Evolutionary conservation across 2,888 invertebrate genomes (phyloP), one percentile per base, ranked within the genome.

Genomic region (Cylloceria caligata): DNA sequence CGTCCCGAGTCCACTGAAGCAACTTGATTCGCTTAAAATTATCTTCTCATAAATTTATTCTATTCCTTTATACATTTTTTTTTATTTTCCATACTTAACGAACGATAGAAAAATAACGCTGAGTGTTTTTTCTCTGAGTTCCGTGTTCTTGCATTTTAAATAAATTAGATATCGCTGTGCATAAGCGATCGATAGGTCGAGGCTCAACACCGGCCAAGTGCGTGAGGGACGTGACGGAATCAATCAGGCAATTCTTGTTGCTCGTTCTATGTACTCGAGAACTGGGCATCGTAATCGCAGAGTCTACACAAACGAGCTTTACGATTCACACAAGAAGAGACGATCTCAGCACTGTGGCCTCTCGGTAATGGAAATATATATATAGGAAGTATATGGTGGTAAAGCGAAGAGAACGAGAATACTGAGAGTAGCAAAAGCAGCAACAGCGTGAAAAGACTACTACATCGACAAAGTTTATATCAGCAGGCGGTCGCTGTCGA

Each of bases 401-500:
- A 39, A 65, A n/a, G n/a, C 13, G 45, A 34, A 27, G 16, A 52
- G n/a, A 21, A 21, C 34, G 52, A 49, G 36, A 74, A 65, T 47
- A 64, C 16, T 5, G 5, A 3, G 39, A 55, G 65, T 19, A 19
- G 30, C 49, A 7, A 11, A 7, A 19, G 2, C 47, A 6, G 34
- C 47, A 30, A 16, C 65, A 21, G 34, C 68, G 30, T 9, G 16
- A 80, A 42, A 49, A 73, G 24, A 49, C 45, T 11, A 34, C 36
- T 60, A 47, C 45, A 42, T 36, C 11, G 45, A 36, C 62, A 30
- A 79, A 21, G 47, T 67, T 57, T 39, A 30, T 21, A 49, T 24
- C 47, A n/a, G 42, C 72, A 39, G 42, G 19, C 68, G 71, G 55
- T 62, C 62, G 72, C 55, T 0, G 55, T n/a, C 30, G 69, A 85